A percentile compares a stretch with the other conserved stretches of the same genome.
These are phyloP conservation scores for Loris lydekkerianus DNA, from an alignment of 2,797 vertebrate genomes.

Conservation along the genomic window DNA sequence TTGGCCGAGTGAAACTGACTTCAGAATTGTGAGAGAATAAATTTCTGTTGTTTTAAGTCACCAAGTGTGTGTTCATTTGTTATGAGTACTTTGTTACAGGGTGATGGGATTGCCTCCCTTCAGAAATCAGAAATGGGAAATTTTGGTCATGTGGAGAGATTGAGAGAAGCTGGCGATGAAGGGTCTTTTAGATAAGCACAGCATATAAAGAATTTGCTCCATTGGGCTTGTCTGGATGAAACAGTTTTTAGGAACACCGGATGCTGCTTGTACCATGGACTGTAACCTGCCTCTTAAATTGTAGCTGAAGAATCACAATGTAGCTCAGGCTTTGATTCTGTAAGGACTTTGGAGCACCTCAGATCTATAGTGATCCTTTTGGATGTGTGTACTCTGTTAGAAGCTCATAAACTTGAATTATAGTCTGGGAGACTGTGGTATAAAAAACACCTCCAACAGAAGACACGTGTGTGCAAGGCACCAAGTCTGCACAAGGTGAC, in stretches of 20 bases:
- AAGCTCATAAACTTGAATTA: background rate
- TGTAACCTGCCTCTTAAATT: background rate
- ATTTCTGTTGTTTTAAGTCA: background rate
- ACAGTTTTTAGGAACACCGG: background rate
- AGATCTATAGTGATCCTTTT: background rate
- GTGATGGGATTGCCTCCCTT: background rate
- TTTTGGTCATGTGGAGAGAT: background rate
- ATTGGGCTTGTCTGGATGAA: background rate
- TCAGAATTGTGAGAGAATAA: background rate
- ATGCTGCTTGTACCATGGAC: background rate
- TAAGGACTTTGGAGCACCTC: background rate
- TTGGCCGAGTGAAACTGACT: background rate
- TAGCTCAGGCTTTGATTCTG: background rate
- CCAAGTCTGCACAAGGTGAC: background rate
- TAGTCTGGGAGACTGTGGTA: background rate
- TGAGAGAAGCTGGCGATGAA: background rate
- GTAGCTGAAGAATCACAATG: background rate
- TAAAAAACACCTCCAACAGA: background rate
- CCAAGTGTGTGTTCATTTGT: background rate
- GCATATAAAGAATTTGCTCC: background rate
- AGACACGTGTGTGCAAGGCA: background rate
- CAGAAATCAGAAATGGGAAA: background rate
- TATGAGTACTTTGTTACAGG: background rate
- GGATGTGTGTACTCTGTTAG: background rate
- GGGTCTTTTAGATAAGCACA: background rate